Evolutionary conservation across 1,140 invertebrate genomes (phyloP).

Genomic region (Drosophila chauvacae): DNA sequence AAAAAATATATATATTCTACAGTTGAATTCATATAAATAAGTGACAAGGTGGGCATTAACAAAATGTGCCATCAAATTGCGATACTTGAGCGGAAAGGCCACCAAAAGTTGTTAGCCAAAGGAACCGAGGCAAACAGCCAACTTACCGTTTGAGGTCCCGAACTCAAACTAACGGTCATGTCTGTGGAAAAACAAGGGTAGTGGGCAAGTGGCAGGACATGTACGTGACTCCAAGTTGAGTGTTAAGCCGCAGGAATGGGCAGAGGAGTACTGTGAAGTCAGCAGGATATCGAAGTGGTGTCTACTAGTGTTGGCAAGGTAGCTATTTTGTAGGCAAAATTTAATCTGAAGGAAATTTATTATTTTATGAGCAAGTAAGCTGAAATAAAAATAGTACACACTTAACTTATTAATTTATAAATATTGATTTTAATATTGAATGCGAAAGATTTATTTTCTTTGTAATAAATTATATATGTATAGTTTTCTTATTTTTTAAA

Average conservation of each 20-base stretch:
- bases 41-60: slow-evolving; percentile 51
- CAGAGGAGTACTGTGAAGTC: slow-evolving; percentile 13
- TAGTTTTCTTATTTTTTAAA: not conserved
- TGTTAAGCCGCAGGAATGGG: slow-evolving; percentile 61
- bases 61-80: slow-evolving; percentile 57
- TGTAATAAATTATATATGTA: not conserved
- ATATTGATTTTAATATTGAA: accelerated
- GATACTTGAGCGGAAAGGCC: slow-evolving; percentile 41
- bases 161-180: slow-evolving; percentile 24
- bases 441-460: not conserved
- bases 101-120: slow-evolving; percentile 18
- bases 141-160: slow-evolving; percentile 1
- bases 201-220: slow-evolving; percentile 45
- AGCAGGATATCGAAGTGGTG: slow-evolving; percentile 46
- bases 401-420: too few relatives aligned
- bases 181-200: slow-evolving; percentile 12
- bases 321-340: not conserved
- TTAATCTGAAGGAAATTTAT: too few relatives aligned
- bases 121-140: slow-evolving; percentile 3
- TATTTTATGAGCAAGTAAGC: not conserved
- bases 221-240: slow-evolving; percentile 69
- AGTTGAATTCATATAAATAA: slow-evolving; percentile 54
- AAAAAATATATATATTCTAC: slow-evolving; percentile 18
- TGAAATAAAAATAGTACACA: not conserved
- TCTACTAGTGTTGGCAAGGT: not conserved